Evolutionary conservation across 1,140 invertebrate species (phyloP), one percentile per base, ranked within the genome.

Genomic region (Alviniconcha marisindica): DNA sequence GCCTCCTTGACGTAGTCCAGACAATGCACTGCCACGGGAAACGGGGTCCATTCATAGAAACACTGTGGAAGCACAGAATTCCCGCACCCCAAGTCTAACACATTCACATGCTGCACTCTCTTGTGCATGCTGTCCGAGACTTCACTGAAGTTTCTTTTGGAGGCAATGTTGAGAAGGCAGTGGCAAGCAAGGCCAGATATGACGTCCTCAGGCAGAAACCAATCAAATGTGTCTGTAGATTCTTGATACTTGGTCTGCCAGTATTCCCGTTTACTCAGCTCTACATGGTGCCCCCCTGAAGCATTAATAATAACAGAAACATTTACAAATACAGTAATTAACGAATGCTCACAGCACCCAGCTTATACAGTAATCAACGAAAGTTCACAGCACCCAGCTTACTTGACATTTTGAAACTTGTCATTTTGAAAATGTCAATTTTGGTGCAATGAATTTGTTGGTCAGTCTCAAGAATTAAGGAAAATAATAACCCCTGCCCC

Each of bases 31-130:
- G 69, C 38, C 14, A 87, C 28, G 40, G 87, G 71, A 54, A 48
- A 31, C 31, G 76, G 31, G 5, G n/a, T 74, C 73, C 78, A 66
- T 54, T 77, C 71, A 24, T 84, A 81, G 4, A 87, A 42, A 24
- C 51, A 69, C 48, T 14, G 54, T 15, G 85, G 48, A 7, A 87
- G 38, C n/a, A 54, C 40, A 24, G 87, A 87, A 60, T 66, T 84
- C 15, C 87, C 87, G 81, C 87, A 87, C 14, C 87, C 87, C 14
- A 86, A 18, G 56, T 87, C 85, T 18, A 87, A 44, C 44, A 87
- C 69, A 36, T 83, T 80, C 24, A 86, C 54, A 18, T 44, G 48
- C 15, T 79, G 21, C 24, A 42, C 24, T 54, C 44, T 21, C 10
- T 44, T 7, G 33, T 71, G 24, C 38, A 51, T 31, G 36, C 24